Percentiles rank a stretch among this genome's conserved stretches.
Evolutionary conservation across 2,797 vertebrate genomes (phyloP).

Genomic region (Scyliorhinus canicula): DNA sequence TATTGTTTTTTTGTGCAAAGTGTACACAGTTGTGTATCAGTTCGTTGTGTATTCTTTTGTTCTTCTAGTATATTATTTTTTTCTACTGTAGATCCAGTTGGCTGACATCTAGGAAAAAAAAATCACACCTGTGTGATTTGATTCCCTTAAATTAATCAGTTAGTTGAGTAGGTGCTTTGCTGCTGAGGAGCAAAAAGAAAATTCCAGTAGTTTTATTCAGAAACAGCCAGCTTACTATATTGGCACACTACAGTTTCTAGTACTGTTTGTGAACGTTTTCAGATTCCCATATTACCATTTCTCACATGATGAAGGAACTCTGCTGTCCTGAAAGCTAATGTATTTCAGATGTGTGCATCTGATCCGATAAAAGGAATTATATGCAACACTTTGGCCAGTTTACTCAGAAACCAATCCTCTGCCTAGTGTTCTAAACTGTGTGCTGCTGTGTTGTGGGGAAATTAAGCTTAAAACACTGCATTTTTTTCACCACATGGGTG

Average conservation of each 20-base stretch:
- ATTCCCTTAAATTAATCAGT: conserved; percentile 23
- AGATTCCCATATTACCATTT: conserved; percentile 23
- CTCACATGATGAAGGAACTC: conserved; percentile 35
- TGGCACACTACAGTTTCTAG: conserved; percentile 26
- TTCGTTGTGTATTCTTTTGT: conserved; percentile 38
- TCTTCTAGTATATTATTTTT: conserved; percentile 37
- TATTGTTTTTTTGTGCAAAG: conserved; percentile 90
- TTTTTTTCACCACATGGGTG: conserved; percentile 28
- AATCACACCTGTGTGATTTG: conserved; percentile 9
- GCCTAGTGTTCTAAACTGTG: conserved; percentile 35
- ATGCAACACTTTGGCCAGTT: conserved; percentile 30
- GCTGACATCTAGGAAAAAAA: background rate
- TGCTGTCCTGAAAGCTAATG: conserved; percentile 26
- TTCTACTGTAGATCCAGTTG: conserved; percentile 37
- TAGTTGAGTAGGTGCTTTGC: conserved; percentile 13
- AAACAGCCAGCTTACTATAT: background rate
- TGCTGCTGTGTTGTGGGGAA: conserved; percentile 37
- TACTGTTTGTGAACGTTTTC: conserved; percentile 30
- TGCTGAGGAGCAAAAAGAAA: background rate
- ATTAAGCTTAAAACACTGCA: conserved; percentile 35
- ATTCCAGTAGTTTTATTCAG: conserved; percentile 22
- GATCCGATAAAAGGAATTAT: conserved; percentile 23
- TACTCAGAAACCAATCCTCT: conserved; percentile 22
- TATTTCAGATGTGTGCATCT: conserved; percentile 20
- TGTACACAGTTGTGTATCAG: conserved; percentile 36